Percentiles rank a stretch among this genome's conserved stretches.
These are phyloP conservation scores for Illadopsis cleaveri DNA, from an alignment of 2,113 vertebrate species.

Conservation along the genomic window DNA sequence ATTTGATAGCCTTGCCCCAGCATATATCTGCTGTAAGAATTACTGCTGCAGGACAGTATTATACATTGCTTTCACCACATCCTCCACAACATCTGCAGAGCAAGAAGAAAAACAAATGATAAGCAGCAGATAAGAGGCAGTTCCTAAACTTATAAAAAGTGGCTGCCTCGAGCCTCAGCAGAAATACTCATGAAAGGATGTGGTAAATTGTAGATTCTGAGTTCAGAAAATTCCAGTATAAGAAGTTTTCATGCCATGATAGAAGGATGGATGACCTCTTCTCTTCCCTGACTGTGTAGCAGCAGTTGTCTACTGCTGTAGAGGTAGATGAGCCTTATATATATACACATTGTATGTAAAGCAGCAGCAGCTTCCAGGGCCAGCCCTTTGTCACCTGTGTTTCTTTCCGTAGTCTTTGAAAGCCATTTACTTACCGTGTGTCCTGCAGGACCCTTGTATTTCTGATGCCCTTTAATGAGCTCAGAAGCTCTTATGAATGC, in stretches of 20 bases:
- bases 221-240: not conserved
- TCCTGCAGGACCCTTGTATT: not conserved
- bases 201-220: not conserved
- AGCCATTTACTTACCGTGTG: not conserved
- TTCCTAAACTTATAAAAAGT: not conserved
- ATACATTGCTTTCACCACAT: not conserved
- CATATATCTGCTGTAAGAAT: not conserved
- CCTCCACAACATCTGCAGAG: not conserved
- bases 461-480: not conserved
- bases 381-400: not conserved
- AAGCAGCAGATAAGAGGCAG: not conserved
- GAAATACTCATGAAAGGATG: not conserved
- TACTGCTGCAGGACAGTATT: not conserved
- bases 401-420: not conserved
- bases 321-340: not conserved
- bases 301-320: rapidly evolving
- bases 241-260: not conserved
- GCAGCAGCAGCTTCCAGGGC: not conserved
- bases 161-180: not conserved
- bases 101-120: not conserved
- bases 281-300: rapidly evolving
- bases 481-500: not conserved
- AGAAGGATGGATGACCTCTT: not conserved
- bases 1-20: not conserved
- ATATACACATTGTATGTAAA: rapidly evolving